A percentile compares a stretch with the other conserved stretches of the same genome.
These are phyloP conservation scores for Elephantulus edwardii DNA, from an alignment of 2,113 vertebrate species.

Conservation along the genomic window DNA sequence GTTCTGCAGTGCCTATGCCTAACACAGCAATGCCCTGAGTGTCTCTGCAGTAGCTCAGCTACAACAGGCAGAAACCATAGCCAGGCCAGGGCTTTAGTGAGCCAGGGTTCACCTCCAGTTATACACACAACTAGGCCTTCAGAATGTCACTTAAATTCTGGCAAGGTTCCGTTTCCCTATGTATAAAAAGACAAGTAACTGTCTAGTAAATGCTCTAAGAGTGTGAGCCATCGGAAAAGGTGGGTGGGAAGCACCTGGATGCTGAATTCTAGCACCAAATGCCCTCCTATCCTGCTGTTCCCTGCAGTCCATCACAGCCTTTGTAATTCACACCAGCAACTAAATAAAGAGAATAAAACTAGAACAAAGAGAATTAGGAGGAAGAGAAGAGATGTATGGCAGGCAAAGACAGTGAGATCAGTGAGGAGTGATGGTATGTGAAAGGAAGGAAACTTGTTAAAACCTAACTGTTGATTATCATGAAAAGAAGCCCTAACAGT, in stretches of 20 bases:
- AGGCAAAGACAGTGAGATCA: neutral
- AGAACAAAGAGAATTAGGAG: no score
- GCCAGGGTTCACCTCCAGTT: neutral
- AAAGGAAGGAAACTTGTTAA: constrained; percentile 35
- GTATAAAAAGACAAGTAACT: neutral
- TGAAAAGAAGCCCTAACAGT: constrained; percentile 44
- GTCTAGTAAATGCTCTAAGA: neutral
- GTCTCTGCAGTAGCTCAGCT: fast-evolving
- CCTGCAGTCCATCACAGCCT: neutral
- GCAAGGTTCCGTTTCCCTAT: neutral
- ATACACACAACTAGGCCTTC: neutral
- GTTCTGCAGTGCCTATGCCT: neutral
- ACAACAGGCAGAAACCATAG: fast-evolving
- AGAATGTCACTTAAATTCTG: no score
- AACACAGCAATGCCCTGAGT: neutral
- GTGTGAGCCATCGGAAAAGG: neutral
- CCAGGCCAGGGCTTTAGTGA: neutral
- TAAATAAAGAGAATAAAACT: neutral
- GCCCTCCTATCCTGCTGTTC: neutral
- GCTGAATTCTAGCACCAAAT: neutral
- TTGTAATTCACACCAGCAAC: neutral
- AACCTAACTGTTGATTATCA: constrained; percentile 16
- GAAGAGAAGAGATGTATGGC: neutral
- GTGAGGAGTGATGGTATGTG: neutral
- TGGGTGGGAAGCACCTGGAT: neutral